Evolutionary conservation across 2,888 invertebrate species (phyloP).

Genomic region (Monopis laevigella): DNA sequence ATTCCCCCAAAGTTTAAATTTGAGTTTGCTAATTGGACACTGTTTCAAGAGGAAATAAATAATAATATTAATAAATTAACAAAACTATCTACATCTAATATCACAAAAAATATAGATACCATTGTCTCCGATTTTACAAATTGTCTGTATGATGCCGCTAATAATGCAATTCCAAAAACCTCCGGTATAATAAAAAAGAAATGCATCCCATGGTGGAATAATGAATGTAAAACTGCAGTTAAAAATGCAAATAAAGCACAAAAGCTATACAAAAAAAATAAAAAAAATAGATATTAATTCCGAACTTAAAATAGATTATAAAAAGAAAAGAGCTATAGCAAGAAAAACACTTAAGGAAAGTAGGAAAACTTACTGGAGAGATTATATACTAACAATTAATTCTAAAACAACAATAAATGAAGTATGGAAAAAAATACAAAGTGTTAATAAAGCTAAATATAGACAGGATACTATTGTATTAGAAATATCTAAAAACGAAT

Average conservation of each 20-base stretch:
- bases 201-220: constrained; percentile 11
- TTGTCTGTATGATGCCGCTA: constrained; percentile 14
- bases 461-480: constrained; percentile 1
- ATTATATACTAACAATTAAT: constrained; percentile 14
- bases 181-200: constrained; percentile 10
- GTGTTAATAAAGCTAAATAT: neutral
- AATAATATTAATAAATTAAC: too few species aligned
- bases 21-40: too few species aligned
- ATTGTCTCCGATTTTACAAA: constrained; percentile 10
- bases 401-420: constrained; percentile 12
- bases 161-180: constrained; percentile 8
- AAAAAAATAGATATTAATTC: constrained; percentile 11
- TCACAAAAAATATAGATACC: neutral
- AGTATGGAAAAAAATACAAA: constrained; percentile 15
- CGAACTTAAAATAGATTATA: constrained; percentile 13
- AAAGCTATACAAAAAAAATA: constrained; percentile 9
- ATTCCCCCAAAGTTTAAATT: too few species aligned
- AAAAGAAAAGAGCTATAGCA: constrained; percentile 10
- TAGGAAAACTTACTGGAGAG: constrained; percentile 11
- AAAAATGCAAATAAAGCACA: constrained; percentile 12
- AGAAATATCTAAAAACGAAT: constrained; percentile 1
- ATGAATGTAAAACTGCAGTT: constrained; percentile 11
- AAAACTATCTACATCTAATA: too few species aligned
- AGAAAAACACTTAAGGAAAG: constrained; percentile 13
- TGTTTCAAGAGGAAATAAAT: too few species aligned